Base-by-base conservation (phyloP, 2,888 invertebrate species). In the Nomada fabriciana region DNA sequence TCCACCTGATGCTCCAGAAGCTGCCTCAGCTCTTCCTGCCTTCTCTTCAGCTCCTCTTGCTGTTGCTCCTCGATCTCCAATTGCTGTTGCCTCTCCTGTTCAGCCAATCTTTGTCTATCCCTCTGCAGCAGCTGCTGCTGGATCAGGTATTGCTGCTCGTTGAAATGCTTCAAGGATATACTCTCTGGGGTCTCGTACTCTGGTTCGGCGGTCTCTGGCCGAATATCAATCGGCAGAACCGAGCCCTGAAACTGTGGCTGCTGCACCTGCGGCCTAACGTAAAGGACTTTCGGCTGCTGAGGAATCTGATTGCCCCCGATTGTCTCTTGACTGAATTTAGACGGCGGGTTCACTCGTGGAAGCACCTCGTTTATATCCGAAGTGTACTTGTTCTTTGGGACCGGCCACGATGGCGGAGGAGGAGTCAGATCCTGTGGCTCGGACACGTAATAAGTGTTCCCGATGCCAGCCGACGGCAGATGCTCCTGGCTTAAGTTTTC, bases 131-230 rank as follows among this genome's bases (percentile, higher is more conserved):
- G 63, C 67, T 93, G 93, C 52, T 93, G 93, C 76, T 93, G 93
- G 0, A 93, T 74, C 65, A 92, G 69, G 43, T 90, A 93, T 68
- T 93, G 93, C 69, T 93, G 93, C 80, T 93, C 93, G 80, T 94
- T 93, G 70, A 91, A 94, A 72, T 93, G 93, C 65, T 93, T 93
- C 67, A 93, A 72, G 0, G 93, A 93, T 57, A 94, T 86, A 55
- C 93, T 93, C 74, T 93, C 93, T 0, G 93, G 93, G 0, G 93
- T 93, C 76, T 93, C 93, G 77, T 91, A 93, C 11, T 91, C 86
- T 10, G 75, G 85, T 23, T 73, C 75, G 3, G 18, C 47, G 61
- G 85, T 86, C 42, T 80, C 82, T 9, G 64, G 83, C 2, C 68
- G 73, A 20, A 83, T 52, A 63, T 85, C 91, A 47, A 91, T 59